phyloP scores from a whole-genome alignment of 2,888 invertebrate species.

The Limnephilus lunatus region DNA sequence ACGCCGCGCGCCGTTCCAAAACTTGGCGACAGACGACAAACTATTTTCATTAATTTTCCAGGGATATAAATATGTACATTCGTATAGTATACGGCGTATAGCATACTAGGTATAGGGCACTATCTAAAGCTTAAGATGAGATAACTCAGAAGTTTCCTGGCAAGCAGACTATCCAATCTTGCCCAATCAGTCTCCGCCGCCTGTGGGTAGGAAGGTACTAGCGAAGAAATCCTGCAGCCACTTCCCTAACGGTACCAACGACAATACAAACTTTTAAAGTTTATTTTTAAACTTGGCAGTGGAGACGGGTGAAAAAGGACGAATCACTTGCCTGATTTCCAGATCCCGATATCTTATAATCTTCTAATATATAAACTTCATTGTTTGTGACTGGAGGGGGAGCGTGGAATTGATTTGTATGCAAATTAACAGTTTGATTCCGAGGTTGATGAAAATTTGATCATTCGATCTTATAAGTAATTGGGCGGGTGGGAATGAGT shows the following conservation, averaged over 20 bases:
- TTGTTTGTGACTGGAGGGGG: too few relatives aligned
- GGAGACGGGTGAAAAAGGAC: neutral
- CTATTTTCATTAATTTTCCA: constrained; percentile 46
- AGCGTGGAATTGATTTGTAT: too few relatives aligned
- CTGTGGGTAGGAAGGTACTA: neutral
- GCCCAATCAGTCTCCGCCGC: constrained; percentile 15
- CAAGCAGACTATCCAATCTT: constrained; percentile 13
- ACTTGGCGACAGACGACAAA: constrained; percentile 42
- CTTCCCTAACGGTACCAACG: neutral
- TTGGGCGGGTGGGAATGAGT: too few relatives aligned
- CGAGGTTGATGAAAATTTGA: too few relatives aligned
- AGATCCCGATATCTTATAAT: neutral
- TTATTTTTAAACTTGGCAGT: neutral
- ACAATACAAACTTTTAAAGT: constrained; percentile 5
- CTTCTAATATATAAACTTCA: neutral
- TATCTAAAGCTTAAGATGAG: constrained; percentile 11
- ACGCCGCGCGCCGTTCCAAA: neutral
- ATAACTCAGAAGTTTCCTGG: constrained; percentile 35
- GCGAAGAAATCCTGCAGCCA: neutral
- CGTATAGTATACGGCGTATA: neutral
- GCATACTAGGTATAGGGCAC: neutral
- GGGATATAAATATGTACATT: neutral
- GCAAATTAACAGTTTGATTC: too few relatives aligned
- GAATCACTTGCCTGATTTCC: neutral
- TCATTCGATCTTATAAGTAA: too few relatives aligned